phyloP scores from a whole-genome alignment of 2,113 vertebrate species.

The Eubucco bourcierii region DNA sequence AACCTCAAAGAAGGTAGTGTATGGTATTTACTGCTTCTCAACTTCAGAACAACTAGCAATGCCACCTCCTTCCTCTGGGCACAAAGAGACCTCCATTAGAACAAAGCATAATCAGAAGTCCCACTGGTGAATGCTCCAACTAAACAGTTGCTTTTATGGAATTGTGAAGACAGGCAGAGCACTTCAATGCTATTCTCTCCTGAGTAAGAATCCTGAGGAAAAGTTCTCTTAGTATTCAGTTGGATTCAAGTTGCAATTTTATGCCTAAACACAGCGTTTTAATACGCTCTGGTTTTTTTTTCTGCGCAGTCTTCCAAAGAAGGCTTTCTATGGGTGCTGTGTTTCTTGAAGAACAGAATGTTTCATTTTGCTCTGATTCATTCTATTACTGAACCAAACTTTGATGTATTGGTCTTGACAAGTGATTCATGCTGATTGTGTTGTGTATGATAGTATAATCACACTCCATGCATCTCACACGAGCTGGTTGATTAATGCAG shows the following conservation, averaged over 20 bases:
- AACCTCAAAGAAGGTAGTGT: neutral
- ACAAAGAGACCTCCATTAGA: neutral
- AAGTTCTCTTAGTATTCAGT: neutral
- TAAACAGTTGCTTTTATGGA: constrained; percentile 12
- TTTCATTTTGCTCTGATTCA: constrained; percentile 81
- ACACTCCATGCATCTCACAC: constrained; percentile 79
- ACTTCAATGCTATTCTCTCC: neutral
- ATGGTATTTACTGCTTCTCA: neutral
- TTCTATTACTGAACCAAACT: constrained; percentile 81
- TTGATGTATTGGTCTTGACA: constrained; percentile 84
- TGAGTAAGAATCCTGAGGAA: neutral
- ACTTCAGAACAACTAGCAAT: constrained; percentile 27
- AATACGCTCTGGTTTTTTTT: neutral
- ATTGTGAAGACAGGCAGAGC: neutral
- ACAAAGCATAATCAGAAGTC: constrained; percentile 19
- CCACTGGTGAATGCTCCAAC: constrained; percentile 6
- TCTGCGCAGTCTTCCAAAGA: constrained; percentile 19
- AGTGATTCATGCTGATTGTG: constrained; percentile 78
- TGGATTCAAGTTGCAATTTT: constrained; percentile 21
- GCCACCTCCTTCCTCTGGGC: neutral
- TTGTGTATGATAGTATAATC: constrained; percentile 83
- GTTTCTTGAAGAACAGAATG: constrained; percentile 73
- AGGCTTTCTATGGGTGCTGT: constrained; percentile 19
- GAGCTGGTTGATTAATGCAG: constrained; percentile 77
- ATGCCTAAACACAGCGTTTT: constrained; percentile 48